A percentile compares a stretch with the other conserved stretches of the same genome.
Evolutionary conservation across 2,888 invertebrate genomes (phyloP).

Genomic region (Stenotaenia linearis): DNA sequence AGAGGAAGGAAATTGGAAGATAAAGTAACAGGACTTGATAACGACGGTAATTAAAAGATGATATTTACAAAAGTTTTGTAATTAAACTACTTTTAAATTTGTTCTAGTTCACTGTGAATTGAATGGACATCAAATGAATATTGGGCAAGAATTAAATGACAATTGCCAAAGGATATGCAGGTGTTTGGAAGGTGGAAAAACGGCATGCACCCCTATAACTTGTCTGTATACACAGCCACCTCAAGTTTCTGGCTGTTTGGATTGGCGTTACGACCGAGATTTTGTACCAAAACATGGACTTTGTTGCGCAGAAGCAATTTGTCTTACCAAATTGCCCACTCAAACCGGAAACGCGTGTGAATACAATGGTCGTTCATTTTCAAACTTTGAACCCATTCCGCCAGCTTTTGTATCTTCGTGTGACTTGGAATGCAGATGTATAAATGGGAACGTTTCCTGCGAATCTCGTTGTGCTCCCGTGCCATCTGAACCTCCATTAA

Average conservation of each 20-base stretch:
- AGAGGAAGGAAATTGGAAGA: constrained; percentile 19
- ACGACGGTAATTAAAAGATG: neutral
- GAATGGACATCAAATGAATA: neutral
- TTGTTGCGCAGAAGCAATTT: constrained; percentile 26
- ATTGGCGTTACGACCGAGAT: constrained; percentile 9
- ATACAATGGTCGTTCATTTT: constrained; percentile 60
- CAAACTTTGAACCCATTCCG: constrained; percentile 78
- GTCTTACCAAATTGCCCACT: neutral
- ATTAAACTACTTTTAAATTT: neutral
- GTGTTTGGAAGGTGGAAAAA: constrained; percentile 10
- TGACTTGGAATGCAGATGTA: constrained; percentile 78
- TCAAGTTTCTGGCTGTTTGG: constrained; percentile 26
- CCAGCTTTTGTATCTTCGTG: constrained; percentile 66
- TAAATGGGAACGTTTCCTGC: constrained; percentile 79
- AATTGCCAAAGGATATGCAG: constrained; percentile 6
- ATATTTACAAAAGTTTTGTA: neutral
- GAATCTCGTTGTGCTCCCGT: constrained; percentile 73
- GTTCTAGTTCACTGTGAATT: constrained; percentile 4
- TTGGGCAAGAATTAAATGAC: neutral
- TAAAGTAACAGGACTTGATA: constrained; percentile 24
- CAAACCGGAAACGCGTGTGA: constrained; percentile 68
- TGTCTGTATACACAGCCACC: constrained; percentile 27
- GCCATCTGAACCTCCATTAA: constrained; percentile 66
- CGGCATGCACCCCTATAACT: neutral
- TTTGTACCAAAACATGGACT: constrained; percentile 14